Percentiles rank a stretch among this genome's conserved stretches.
Evolutionary conservation across 2,113 vertebrate species (phyloP).

Genomic region (Ictidomys tridecemlineatus): DNA sequence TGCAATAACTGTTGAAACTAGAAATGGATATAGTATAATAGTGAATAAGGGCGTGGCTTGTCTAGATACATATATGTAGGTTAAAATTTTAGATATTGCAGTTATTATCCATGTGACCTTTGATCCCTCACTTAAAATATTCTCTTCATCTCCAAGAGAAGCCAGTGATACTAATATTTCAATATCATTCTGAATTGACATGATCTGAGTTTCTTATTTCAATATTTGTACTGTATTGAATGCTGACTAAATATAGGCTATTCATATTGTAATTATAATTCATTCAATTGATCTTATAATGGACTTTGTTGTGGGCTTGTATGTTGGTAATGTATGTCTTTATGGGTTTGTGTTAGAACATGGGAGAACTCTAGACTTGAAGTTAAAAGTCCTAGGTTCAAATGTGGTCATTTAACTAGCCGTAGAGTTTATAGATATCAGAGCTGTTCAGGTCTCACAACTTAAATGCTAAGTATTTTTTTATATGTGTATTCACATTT

Average conservation of each 20-base stretch:
- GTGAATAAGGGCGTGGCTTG: neutral
- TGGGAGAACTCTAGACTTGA: neutral
- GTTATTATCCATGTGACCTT: neutral
- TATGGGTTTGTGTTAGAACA: neutral
- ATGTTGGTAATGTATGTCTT: neutral
- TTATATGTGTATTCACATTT: neutral
- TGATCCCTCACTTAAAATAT: neutral
- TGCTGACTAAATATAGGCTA: neutral
- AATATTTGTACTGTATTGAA: neutral
- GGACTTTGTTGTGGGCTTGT: neutral
- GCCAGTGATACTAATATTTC: neutral
- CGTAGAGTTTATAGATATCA: neutral
- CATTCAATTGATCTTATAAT: neutral
- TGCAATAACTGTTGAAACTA: neutral
- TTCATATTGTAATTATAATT: neutral
- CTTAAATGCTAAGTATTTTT: neutral
- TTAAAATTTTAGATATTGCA: neutral
- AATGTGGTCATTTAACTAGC: neutral
- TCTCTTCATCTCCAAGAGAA: neutral
- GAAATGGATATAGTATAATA: neutral
- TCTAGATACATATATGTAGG: neutral
- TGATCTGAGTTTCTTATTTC: neutral
- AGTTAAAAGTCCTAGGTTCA: neutral
- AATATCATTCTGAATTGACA: neutral
- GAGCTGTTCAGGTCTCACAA: neutral